Conservation (phyloP, 2,888 invertebrate genomes). For the Allolobophora icterica region DNA sequence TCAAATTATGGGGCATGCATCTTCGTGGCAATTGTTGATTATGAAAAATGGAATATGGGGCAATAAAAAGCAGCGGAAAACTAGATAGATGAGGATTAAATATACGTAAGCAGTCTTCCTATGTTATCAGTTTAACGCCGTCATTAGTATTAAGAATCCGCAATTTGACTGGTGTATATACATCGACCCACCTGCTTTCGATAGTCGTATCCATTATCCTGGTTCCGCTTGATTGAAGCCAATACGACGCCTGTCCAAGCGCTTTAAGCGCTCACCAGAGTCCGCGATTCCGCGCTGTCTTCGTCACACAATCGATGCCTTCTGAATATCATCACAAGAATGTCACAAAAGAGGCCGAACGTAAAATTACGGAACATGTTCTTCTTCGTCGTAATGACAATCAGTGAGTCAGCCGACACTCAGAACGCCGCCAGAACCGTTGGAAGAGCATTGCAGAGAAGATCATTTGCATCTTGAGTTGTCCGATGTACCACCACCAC, state of each 20-base stretch:
- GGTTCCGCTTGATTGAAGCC: not conserved
- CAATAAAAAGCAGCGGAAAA: too few species aligned
- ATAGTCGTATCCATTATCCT: not conserved
- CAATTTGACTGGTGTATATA: not conserved
- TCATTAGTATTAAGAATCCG: not conserved
- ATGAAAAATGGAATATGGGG: not conserved
- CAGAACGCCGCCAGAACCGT: not conserved
- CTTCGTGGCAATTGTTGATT: not conserved
- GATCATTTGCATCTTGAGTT: slow-evolving; percentile 17
- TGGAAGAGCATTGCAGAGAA: not conserved
- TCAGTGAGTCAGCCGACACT: not conserved
- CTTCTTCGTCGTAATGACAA: not conserved
- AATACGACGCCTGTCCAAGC: not conserved
- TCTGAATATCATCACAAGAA: not conserved
- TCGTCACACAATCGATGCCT: not conserved
- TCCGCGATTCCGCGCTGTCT: not conserved
- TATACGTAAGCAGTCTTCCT: not conserved
- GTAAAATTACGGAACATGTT: not conserved
- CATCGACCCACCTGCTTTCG: not conserved
- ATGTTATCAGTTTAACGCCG: not conserved
- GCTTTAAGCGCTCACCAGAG: not conserved
- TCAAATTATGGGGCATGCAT: not conserved
- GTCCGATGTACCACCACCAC: not conserved
- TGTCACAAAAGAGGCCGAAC: slow-evolving; percentile 10
- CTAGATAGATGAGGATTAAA: not conserved